Evolutionary conservation across 2,113 vertebrate species (phyloP), one percentile per base, ranked within the genome.

Genomic region (Muscicapa adusta): DNA sequence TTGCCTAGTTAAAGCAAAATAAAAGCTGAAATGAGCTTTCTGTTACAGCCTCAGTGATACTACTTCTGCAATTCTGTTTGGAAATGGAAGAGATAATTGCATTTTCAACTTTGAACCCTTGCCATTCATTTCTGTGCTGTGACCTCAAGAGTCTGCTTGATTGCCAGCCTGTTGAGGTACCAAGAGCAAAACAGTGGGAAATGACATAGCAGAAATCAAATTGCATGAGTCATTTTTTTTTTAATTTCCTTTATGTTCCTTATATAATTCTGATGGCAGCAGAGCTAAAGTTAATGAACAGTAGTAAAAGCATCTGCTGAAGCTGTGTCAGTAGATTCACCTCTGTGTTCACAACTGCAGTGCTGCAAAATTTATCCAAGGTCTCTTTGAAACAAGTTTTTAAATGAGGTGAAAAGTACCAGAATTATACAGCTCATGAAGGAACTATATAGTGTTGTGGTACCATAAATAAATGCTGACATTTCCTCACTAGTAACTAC

Each of bases 201-300:
- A 77, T 97, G 96, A 97, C 81, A 89, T 48, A 93, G 93, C 93
- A 96, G 85, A 96, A 96, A 95, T 85, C 75, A 93, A 91, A 92
- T 74, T 79, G 78, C 48, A 71, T 96, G 92, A 96, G 72, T 97
- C 50, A 88, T 57, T 73, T 89, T 89, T 94, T 94, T 75, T 88
- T 57, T 26, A 71, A 91, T 91, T 93, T 93, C 54, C 70, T 93
- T 96, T 96, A 92, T 96, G 74, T 85, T 91, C 85, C 65, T 94
- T 95, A 78, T 77, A 91, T 95, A 89, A 94, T 94, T 94, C 92
- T 88, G 86, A 84, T 81, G 73, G 43, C 54, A 94, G 65, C 53
- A 79, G 47, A 96, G 45, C 50, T 94, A 71, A 93, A 97, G 82
- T 96, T 96, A 96, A 97, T 90, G 94, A 94, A 86, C 73, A 92